Conservation (phyloP, 2,797 vertebrate species). For the Falco novaeseelandiae region DNA sequence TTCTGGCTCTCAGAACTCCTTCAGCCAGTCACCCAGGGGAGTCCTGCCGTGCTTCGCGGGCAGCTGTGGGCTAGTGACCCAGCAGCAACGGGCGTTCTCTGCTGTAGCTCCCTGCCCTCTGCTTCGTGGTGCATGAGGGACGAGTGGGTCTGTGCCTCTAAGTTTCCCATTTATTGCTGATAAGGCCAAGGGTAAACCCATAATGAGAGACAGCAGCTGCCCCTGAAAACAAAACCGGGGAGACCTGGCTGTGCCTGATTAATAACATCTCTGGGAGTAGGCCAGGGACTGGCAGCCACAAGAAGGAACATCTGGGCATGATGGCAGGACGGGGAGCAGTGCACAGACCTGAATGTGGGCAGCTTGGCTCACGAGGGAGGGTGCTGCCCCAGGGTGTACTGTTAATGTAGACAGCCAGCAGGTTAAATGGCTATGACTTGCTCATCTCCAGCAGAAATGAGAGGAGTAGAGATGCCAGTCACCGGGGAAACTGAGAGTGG, state of each 20-base stretch:
- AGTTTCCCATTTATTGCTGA: neutral
- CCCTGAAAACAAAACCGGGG: neutral
- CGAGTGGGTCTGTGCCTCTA: neutral
- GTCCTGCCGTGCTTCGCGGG: accelerated
- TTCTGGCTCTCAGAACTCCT: slow-evolving; percentile 54
- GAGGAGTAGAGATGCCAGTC: neutral
- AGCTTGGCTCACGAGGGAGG: neutral
- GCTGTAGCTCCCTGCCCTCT: neutral
- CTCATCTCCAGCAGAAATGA: neutral
- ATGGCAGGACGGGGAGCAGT: neutral
- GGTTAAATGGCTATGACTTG: accelerated
- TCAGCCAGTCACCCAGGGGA: neutral
- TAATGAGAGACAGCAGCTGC: neutral
- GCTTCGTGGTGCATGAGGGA: neutral
- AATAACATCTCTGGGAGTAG: neutral
- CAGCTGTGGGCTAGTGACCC: slow-evolving; percentile 25
- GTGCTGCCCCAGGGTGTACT: accelerated
- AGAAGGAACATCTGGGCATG: neutral
- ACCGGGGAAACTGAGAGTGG: neutral
- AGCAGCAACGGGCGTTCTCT: accelerated
- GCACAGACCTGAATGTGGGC: neutral
- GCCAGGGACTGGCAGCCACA: neutral
- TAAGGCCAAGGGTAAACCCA: neutral
- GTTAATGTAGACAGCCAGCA: too few species aligned
- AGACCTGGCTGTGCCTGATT: neutral